Base-by-base conservation (phyloP, 1,140 invertebrate species). In the Macrotrachela quadricornifera region DNA sequence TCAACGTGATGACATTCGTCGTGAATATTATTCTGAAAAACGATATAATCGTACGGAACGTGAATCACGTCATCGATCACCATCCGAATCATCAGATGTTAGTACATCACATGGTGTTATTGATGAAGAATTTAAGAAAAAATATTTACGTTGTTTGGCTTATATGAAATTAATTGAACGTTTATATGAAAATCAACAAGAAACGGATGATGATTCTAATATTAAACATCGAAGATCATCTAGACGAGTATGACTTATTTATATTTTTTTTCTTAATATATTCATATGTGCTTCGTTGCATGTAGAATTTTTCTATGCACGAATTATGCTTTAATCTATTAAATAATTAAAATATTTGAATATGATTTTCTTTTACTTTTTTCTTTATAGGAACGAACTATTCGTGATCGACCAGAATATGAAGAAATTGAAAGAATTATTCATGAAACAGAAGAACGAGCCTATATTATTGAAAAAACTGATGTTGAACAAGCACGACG, bases 161-260 rank as follows among this genome's bases (percentile, higher is more conserved):
- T 53, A 53, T 43, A 46, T 53, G 37, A 53, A 44, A 48, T 46
- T 53, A 12, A 42, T 53, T 12, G 51, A 53, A 44, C 44, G 46
- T 14, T 46, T 43, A 43, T 44, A 44, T 11, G 40, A 36, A 18
- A 36, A 40, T 10, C 44, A 53, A 37, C 40, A 39, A 17, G n/a
- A 14, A 0, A 36, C 40, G 9, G 41, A 44, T 53, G 21, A 46
- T 8, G 18, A 52, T 36, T n/a, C 18, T 21, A 12, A 52, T 39
- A 18, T 17, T 42, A 12, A 42, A 47, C 44, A 47, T n/a, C 30
- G 21, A 46, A 18, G 15, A 46, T 43, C 10, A 15, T 42, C 16
- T 42, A 44, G 40, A 10, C 16, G 30, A 46, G 36, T 43, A n/a
- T 21, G 44, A 37, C 16, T 44, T 45, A 43, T 38, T 6, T 44